Conservation (phyloP, 2,888 invertebrate species). For the Resseliella maxima region DNA sequence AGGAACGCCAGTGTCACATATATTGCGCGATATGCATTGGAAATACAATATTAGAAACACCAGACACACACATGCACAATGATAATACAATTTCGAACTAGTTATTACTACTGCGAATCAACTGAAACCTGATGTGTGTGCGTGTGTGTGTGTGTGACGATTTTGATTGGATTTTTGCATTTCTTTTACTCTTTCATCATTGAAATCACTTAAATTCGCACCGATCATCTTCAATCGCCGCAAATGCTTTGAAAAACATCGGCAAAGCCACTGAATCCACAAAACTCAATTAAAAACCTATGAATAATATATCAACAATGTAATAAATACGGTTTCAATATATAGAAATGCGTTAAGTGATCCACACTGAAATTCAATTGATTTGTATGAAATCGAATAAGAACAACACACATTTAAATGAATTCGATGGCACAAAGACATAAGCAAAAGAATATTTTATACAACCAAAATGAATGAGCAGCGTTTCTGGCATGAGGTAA, state of each 20-base stretch:
- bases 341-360: not conserved
- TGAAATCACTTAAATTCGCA: not conserved
- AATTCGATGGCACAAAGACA: not conserved
- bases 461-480: not conserved
- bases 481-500: too few relatives aligned
- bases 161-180: not conserved
- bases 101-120: not conserved
- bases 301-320: not conserved
- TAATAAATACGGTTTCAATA: not conserved
- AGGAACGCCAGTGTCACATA: not conserved
- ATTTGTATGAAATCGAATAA: not conserved
- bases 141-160: not conserved
- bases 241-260: not conserved
- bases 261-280: not conserved
- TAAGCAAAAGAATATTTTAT: not conserved
- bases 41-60: not conserved
- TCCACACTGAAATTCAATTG: not conserved
- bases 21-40: not conserved
- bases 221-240: not conserved
- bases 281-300: not conserved
- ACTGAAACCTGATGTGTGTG: not conserved
- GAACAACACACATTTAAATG: too few relatives aligned
- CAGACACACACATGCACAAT: too few relatives aligned
- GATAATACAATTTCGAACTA: not conserved
- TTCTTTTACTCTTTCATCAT: not conserved